Conservation (phyloP, 2,113 vertebrate species). For the Galemys pyrenaicus region DNA sequence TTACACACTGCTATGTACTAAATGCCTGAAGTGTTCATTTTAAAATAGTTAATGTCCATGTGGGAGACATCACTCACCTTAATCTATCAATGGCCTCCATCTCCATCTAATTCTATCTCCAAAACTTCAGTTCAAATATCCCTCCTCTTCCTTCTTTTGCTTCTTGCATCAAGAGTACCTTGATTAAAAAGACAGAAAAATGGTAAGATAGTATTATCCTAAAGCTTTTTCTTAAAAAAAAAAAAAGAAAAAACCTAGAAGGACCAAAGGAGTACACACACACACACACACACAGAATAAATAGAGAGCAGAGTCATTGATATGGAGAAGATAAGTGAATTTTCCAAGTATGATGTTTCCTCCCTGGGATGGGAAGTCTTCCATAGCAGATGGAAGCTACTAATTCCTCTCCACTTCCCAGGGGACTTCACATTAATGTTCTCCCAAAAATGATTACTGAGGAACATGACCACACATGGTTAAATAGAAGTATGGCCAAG, state of each 20-base stretch:
- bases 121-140: not conserved
- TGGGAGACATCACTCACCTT: not conserved
- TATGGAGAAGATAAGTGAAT: not conserved
- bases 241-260: not conserved
- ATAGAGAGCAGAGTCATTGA: not conserved
- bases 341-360: not conserved
- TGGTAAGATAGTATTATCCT: not conserved
- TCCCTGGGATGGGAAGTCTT: not conserved
- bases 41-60: not conserved
- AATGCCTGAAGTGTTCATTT: slow-evolving; percentile 6
- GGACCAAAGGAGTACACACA: not conserved
- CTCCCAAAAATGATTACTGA: not conserved
- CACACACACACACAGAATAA: not conserved
- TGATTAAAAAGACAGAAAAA: not conserved
- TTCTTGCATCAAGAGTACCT: not conserved
- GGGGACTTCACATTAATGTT: not conserved
- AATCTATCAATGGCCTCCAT: not conserved
- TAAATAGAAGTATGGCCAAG: not conserved
- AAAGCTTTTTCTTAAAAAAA: too few relatives aligned
- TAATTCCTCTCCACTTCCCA: not conserved
- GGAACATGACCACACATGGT: slow-evolving; percentile 7
- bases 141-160: not conserved
- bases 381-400: not conserved
- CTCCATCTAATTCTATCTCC: not conserved
- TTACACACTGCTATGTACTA: not conserved